Base-by-base conservation (phyloP, 2,888 invertebrate genomes). In the Pogonocherus hispidulus region DNA sequence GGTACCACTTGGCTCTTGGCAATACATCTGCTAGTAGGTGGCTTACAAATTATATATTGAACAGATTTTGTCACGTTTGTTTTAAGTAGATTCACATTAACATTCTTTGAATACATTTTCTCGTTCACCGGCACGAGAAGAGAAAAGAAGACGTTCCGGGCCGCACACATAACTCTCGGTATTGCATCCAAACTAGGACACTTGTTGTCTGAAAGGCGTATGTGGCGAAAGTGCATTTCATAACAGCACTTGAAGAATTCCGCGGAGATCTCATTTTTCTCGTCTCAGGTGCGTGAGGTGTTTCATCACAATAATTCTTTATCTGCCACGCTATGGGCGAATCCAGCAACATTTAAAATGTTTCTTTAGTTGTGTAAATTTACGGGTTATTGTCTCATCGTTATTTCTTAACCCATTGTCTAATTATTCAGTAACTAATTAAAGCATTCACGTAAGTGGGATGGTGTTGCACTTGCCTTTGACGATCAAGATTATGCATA, bases 121-220 rank as follows among this genome's bases (percentile, higher is more conserved):
- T 52, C 3, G 51, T 27, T 0, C 27, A 16, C 51, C 27, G 9
- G 51, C 23, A 52, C 8, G 35, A 54, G 37, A 47, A 46, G 47
- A 59, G 47, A 44, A 57, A 44, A 57, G 57, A 59, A 62, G 62
- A 62, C 19, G 37, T 51, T 62, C 51, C 47, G 22, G 62, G 16
- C 59, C 19, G n/a, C 62, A 37, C 51, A 62, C 59, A 46, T 62
- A 62, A 35, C 47, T 51, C 37, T 62, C 27, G n/a, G 47, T 32
- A 59, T 59, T 46, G 47, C 60, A 49, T 49, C 11, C 49, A 55
- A 64, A 55, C 35, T 64, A 49, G 64, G 55, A 64, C 64, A 64
- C 55, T 55, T 41, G 64, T 55, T 41, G 64, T 64, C 64, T 55
- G 64, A 64, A 64, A 64, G 56, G 64, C 62, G 62, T 62, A 49